phyloP scores from a whole-genome alignment of 2,113 vertebrate species.

The Ochotona curzoniae region DNA sequence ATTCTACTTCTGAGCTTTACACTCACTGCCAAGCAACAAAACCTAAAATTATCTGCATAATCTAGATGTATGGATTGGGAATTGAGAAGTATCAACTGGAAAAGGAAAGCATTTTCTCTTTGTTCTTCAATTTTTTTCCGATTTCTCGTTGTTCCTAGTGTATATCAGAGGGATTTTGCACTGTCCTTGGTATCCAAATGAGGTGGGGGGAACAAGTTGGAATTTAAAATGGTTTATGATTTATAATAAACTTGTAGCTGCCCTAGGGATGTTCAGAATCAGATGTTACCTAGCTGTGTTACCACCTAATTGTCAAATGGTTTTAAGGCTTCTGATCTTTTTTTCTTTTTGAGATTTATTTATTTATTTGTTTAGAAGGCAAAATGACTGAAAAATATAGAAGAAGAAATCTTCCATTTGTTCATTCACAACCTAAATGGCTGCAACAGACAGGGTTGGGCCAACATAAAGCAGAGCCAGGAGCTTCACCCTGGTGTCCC shows the following conservation, averaged over 20 bases:
- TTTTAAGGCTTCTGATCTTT: background rate
- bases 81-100: background rate
- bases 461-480: too few species aligned
- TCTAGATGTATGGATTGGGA: constrained; percentile 5
- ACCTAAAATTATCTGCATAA: constrained; percentile 13
- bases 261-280: background rate
- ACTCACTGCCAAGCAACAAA: background rate
- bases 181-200: background rate
- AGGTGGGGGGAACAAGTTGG: background rate
- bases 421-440: too few species aligned
- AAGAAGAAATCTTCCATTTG: too few species aligned
- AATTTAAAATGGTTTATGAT: constrained; percentile 39
- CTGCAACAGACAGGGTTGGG: too few species aligned
- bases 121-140: constrained; percentile 10
- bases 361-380: background rate
- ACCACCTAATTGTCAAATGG: background rate
- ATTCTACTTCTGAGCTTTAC: background rate
- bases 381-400: too few species aligned
- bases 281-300: background rate
- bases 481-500: too few species aligned
- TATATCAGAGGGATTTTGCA: background rate
- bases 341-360: background rate
- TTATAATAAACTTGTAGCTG: background rate
- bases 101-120: background rate
- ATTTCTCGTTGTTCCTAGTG: background rate